Evolutionary conservation across 1,140 invertebrate genomes (phyloP), one percentile per base, ranked within the genome.

Genomic region (Ceratina australensis): DNA sequence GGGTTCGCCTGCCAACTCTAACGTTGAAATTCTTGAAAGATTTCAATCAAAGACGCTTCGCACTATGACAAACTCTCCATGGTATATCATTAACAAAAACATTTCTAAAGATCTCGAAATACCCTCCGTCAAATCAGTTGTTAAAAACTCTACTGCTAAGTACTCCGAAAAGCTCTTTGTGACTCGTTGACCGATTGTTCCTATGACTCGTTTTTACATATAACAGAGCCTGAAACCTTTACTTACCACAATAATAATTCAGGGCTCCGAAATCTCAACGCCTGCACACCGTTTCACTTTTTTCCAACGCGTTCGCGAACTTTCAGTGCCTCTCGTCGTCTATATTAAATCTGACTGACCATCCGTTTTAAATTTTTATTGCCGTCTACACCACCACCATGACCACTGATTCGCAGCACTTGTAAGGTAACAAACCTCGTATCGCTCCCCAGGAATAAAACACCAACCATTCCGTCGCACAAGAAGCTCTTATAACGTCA

Each of bases 171-270:
- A n/a, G n/a, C n/a, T n/a, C n/a, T n/a, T n/a, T n/a, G n/a, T n/a
- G n/a, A n/a, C n/a, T n/a, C n/a, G n/a, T n/a, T n/a, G n/a, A n/a
- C n/a, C n/a, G n/a, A n/a, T n/a, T n/a, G n/a, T n/a, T n/a, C n/a
- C n/a, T n/a, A n/a, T n/a, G n/a, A n/a, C n/a, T n/a, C n/a, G n/a
- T n/a, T n/a, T n/a, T n/a, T n/a, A n/a, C n/a, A n/a, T n/a, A n/a
- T n/a, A n/a, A n/a, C n/a, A n/a, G n/a, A n/a, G n/a, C n/a, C n/a
- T n/a, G n/a, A n/a, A n/a, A n/a, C n/a, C n/a, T n/a, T n/a, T n/a
- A 67, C 72, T 67, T 18, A 75, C 72, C 72, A 61, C 56, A 76
- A 68, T n/a, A n/a, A 18, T 49, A 68, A 26, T 20, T 57, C 16
- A 56, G 33, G 59, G 16, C 42, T 49, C 56, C 50, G 49, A 52